Percentiles rank a stretch among this genome's conserved stretches.
phyloP scores from a whole-genome alignment of 1,140 invertebrate genomes.

The Brachionus rubens region DNA sequence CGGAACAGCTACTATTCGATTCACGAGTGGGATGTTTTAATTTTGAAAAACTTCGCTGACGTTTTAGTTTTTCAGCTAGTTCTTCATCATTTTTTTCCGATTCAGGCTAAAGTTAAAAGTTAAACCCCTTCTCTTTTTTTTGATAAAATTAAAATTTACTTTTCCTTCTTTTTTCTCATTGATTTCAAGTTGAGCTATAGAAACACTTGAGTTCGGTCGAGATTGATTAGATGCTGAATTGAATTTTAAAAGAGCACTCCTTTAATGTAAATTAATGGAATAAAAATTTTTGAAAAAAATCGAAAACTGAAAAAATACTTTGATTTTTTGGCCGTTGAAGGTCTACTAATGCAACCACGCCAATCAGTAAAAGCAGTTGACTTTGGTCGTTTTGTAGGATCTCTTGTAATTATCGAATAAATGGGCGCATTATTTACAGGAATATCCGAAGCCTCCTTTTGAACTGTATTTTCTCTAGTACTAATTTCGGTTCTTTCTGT shows the following conservation, averaged over 20 bases:
- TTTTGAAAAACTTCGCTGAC: not conserved
- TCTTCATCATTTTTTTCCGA: not conserved
- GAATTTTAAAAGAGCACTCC: constrained; percentile 38
- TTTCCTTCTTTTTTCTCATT: not conserved
- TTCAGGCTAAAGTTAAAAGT: not conserved
- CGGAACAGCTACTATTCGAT: not conserved
- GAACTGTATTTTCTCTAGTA: not conserved
- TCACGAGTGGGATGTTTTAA: not conserved
- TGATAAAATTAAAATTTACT: not conserved
- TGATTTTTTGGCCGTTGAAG: constrained; percentile 2
- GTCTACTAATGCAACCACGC: constrained; percentile 38
- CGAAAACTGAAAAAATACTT: too few relatives aligned
- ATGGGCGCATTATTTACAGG: not conserved
- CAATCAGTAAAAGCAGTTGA: constrained; percentile 39
- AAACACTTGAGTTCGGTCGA: constrained; percentile 3
- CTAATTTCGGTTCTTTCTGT: not conserved
- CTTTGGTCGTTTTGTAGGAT: constrained; percentile 18
- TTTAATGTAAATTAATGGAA: too few relatives aligned
- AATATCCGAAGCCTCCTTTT: not conserved
- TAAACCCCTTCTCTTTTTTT: not conserved
- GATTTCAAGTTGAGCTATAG: constrained; percentile 1
- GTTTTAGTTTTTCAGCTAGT: not conserved
- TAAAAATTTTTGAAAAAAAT: too few relatives aligned
- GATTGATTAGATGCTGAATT: not conserved
- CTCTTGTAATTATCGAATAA: constrained; percentile 3